Evolutionary conservation across 2,888 invertebrate genomes (phyloP).

Genomic region (Anoncus sp.): DNA sequence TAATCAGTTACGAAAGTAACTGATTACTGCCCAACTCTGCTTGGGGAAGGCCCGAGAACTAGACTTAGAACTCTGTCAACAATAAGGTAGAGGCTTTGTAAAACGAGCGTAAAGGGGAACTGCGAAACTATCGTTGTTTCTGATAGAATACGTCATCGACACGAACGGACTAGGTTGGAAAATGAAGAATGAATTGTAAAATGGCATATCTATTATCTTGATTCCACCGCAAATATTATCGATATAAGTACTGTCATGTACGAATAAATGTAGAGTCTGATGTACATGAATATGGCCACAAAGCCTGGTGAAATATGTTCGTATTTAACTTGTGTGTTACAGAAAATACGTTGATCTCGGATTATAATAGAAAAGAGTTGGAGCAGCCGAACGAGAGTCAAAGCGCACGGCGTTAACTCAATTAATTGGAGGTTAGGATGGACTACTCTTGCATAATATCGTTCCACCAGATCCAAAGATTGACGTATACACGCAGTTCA

Average conservation of each 20-base stretch:
- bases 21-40: too few relatives aligned
- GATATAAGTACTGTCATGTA: neutral
- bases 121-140: too few relatives aligned
- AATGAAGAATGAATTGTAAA: too few relatives aligned
- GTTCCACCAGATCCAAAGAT: constrained; percentile 74
- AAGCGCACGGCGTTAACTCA: constrained; percentile 15
- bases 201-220: too few relatives aligned
- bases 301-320: neutral
- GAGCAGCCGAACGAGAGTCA: constrained; percentile 3
- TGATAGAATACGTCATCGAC: too few relatives aligned
- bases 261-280: neutral
- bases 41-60: too few relatives aligned
- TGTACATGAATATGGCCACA: neutral
- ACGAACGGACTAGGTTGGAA: too few relatives aligned
- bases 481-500: constrained; percentile 26
- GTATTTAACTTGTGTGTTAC: neutral
- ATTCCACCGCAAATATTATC: neutral
- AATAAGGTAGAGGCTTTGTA: too few relatives aligned
- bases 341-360: neutral
- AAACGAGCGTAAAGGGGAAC: neutral
- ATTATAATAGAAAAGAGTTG: neutral
- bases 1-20: too few relatives aligned
- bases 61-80: too few relatives aligned
- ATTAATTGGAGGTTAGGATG: constrained; percentile 22
- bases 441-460: constrained; percentile 67